A percentile compares a stretch with the other conserved stretches of the same genome.
These are phyloP conservation scores for Parazoanthus atlanticus DNA, from an alignment of 92 coral and sea anemone genomes.

Conservation along the genomic window DNA sequence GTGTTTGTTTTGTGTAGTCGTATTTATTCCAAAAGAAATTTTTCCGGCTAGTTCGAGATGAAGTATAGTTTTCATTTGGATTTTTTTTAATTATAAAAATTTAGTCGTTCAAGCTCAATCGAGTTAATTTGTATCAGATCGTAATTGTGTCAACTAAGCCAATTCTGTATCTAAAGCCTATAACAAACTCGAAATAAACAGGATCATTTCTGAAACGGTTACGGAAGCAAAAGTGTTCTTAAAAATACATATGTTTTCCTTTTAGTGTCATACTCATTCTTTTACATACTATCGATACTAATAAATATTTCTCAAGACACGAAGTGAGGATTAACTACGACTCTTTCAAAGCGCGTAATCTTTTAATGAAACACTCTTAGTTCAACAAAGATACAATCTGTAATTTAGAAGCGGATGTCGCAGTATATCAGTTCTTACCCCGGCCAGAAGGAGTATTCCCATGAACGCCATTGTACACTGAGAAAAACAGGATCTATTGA, in stretches of 20 bases:
- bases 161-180: neutral
- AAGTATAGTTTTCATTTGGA: neutral
- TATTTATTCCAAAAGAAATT: too few species aligned
- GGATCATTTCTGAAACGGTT: neutral
- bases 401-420: neutral
- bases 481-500: neutral
- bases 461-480: neutral
- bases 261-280: neutral
- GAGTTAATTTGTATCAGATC: neutral
- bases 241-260: neutral
- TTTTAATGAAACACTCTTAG: neutral
- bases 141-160: neutral
- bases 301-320: neutral
- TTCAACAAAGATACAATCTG: conserved; percentile 12
- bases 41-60: neutral
- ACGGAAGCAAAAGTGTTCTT: neutral
- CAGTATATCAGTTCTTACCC: neutral
- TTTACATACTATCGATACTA: neutral
- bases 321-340: neutral
- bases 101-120: neutral
- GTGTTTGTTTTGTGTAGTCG: neutral
- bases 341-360: neutral
- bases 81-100: too few species aligned
- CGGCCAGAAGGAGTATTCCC: neutral
- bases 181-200: neutral